Evolutionary conservation across 2,888 invertebrate genomes (phyloP).

Genomic region (Drosophila paracracens): DNA sequence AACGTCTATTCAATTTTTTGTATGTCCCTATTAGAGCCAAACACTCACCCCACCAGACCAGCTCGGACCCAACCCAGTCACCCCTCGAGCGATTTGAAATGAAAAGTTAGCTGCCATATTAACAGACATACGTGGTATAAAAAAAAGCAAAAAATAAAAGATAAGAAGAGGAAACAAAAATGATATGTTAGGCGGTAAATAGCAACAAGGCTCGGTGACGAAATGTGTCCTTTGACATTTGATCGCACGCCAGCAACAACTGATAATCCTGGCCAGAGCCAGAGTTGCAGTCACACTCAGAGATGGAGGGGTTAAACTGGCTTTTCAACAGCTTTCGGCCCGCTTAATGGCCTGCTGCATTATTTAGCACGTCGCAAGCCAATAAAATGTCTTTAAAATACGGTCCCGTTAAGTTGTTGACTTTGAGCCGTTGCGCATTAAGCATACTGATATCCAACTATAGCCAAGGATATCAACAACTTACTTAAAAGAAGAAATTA

Average conservation of each 20-base stretch:
- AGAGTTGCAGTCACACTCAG: background rate
- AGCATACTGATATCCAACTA: constrained; percentile 24
- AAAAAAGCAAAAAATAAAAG: constrained; percentile 20
- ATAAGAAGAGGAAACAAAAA: constrained; percentile 40
- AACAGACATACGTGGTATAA: constrained; percentile 48
- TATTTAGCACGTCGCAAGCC: constrained; percentile 65
- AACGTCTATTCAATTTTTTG: constrained; percentile 77
- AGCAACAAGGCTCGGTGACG: constrained; percentile 70
- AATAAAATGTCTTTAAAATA: constrained; percentile 73
- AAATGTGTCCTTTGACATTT: constrained; percentile 82
- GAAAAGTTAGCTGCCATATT: constrained; percentile 73
- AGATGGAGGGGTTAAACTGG: constrained; percentile 33
- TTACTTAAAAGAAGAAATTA: constrained; percentile 4
- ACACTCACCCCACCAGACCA: constrained; percentile 31
- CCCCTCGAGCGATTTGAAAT: constrained; percentile 72
- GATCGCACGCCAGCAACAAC: constrained; percentile 48
- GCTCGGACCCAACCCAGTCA: constrained; percentile 8
- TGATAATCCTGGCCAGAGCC: constrained; percentile 43
- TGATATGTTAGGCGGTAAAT: constrained; percentile 74
- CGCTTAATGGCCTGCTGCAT: constrained; percentile 73
- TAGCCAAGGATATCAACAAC: constrained; percentile 17
- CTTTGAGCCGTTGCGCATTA: constrained; percentile 67
- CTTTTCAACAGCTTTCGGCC: constrained; percentile 57
- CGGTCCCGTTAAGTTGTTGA: constrained; percentile 61
- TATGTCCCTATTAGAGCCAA: constrained; percentile 59